Base-by-base conservation (phyloP, 2,888 invertebrate species). In the Dryadula phaetusa region DNA sequence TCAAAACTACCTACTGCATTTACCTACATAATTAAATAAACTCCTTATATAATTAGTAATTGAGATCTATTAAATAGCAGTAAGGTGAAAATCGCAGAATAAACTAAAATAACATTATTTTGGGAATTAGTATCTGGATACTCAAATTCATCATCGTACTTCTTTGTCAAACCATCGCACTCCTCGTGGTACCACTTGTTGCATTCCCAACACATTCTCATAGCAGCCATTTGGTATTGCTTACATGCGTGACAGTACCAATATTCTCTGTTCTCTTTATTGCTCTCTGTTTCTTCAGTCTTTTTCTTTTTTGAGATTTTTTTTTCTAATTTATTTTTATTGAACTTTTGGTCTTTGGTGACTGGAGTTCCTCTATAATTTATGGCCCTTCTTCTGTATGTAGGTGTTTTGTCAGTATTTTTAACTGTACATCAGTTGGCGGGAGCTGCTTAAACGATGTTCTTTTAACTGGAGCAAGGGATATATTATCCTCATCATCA, bases 351-450 rank as follows among this genome's bases (percentile, higher is more conserved):
- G 28, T 28, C 28, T 28, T 6, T 28, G 28, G 40, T 67, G 7
- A 70, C 67, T 65, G 67, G 46, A 67, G 67, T 70, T 25, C 67
- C 65, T 66, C 68, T 28, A 22, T 66, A 63, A 68, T 70, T 70
- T 7, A 65, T 63, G 60, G 63, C 65, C 10, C 66, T 67, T 62
- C 64, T 42, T 47, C 67, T 54, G 5, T 64, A 40, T 32, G 32
- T 64, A 14, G 67, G 58, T 64, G 66, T 52, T 0, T 28, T 52
- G 52, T n/a, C 16, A 3, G 14, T 46, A 44, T 20, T 32, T 52
- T 62, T 69, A 52, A 12, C 60, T 40, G 66, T n/a, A n/a, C n/a
- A n/a, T n/a, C 64, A 34, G 63, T 64, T 61, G 63, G 69, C 63
- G 63, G 12, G 44, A 69, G 65, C 3, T 60, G 34, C 14, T 56